Conservation (phyloP, 2,113 vertebrate genomes). For the Otus sunia region DNA sequence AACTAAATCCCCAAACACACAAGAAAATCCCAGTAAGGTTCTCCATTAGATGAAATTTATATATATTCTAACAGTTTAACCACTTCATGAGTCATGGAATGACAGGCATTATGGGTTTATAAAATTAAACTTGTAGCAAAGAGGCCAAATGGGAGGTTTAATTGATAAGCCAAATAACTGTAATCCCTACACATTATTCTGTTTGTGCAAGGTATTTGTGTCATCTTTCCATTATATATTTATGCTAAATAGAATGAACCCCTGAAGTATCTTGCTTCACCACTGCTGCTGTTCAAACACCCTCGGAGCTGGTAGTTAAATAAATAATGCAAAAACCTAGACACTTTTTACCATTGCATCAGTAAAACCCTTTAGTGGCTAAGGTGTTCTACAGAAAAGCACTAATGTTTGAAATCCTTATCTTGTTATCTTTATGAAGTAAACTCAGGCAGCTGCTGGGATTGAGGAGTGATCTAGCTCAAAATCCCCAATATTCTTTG, state of each 20-base stretch:
- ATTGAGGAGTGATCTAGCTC: neutral
- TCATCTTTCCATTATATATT: neutral
- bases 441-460: neutral
- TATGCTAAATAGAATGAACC: neutral
- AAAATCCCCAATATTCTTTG: neutral
- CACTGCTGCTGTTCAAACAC: neutral
- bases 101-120: neutral
- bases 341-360: neutral
- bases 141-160: slow-evolving; percentile 19
- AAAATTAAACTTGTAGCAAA: slow-evolving; percentile 4
- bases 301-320: neutral
- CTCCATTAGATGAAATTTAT: neutral
- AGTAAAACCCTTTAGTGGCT: neutral
- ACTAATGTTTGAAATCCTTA: neutral
- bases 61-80: neutral
- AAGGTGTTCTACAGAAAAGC: neutral
- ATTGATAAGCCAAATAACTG: neutral
- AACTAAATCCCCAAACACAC: neutral
- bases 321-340: neutral
- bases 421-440: neutral
- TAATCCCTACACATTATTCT: neutral
- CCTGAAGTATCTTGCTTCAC: neutral
- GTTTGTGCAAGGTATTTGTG: neutral
- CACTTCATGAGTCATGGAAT: neutral
- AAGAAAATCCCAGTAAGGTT: neutral